A percentile compares a stretch with the other conserved stretches of the same genome.
These are phyloP conservation scores for Tapera naevia DNA, from an alignment of 2,797 vertebrate species.

Conservation along the genomic window DNA sequence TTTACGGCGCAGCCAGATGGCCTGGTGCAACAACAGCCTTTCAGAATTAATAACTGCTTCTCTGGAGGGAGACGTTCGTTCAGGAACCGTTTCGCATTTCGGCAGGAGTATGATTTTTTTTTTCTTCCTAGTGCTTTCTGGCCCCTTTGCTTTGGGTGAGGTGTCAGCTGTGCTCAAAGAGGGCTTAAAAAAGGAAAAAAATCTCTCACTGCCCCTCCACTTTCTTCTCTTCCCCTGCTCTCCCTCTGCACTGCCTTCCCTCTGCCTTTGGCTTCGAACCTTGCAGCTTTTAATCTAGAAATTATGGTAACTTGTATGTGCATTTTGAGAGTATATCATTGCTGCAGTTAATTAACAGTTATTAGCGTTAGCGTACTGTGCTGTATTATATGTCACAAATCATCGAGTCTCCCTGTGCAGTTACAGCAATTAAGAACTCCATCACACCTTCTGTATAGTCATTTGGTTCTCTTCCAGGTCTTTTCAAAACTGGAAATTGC, in stretches of 20 bases:
- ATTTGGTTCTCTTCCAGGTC: conserved; percentile 94
- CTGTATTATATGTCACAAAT: conserved; percentile 97
- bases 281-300: conserved; percentile 89
- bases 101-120: conserved; percentile 35
- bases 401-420: conserved; percentile 96
- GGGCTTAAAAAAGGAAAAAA: conserved; percentile 5
- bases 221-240: conserved; percentile 34
- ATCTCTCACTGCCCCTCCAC: neutral
- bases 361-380: conserved; percentile 92
- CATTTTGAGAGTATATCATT: conserved; percentile 89
- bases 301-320: conserved; percentile 86
- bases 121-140: conserved; percentile 43
- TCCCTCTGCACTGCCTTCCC: conserved; percentile 61
- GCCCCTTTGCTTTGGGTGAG: conserved; percentile 45
- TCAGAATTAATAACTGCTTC: conserved; percentile 82
- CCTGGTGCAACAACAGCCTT: conserved; percentile 79
- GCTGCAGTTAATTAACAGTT: conserved; percentile 99
- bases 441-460: conserved; percentile 91
- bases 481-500: conserved; percentile 93
- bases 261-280: conserved; percentile 76
- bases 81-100: conserved; percentile 71
- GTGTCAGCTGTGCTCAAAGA: conserved; percentile 23
- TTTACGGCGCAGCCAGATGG: conserved; percentile 77
- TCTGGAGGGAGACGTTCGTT: conserved; percentile 75
- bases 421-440: conserved; percentile 97